phyloP scores from a whole-genome alignment of 2,113 vertebrate genomes.

The Ciconia stormi region DNA sequence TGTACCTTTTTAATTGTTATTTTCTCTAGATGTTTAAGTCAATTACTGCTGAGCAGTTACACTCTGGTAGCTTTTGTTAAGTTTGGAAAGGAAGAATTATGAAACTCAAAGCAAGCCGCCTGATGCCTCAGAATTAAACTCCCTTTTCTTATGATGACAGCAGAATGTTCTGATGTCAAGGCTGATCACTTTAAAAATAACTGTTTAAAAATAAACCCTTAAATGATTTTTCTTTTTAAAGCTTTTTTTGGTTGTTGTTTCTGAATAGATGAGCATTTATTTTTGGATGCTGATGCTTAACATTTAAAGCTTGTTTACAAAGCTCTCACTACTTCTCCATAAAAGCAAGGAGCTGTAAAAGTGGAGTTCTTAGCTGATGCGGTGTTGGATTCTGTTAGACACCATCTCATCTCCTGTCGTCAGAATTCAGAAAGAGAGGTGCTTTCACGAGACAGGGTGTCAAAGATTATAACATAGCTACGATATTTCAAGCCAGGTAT shows the following conservation, averaged over 20 bases:
- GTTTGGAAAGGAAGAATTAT: constrained; percentile 4
- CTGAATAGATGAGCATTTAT: constrained; percentile 7
- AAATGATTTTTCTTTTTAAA: constrained; percentile 10
- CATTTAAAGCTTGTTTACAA: background rate
- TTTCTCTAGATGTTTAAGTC: constrained; percentile 51
- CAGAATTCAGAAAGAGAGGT: background rate
- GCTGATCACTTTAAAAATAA: constrained; percentile 33
- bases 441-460: background rate
- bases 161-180: constrained; percentile 36
- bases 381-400: background rate
- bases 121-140: constrained; percentile 7
- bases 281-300: constrained; percentile 25
- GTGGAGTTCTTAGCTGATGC: background rate
- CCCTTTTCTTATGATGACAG: background rate
- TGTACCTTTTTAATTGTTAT: constrained; percentile 55
- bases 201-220: constrained; percentile 46
- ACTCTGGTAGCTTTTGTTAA: background rate
- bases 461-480: background rate
- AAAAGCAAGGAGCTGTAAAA: background rate
- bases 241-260: background rate
- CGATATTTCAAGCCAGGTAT: background rate
- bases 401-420: background rate
- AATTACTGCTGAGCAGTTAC: constrained; percentile 26
- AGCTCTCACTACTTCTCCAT: background rate
- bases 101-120: background rate